These are phyloP conservation scores for Tauraco erythrolophus DNA, from an alignment of 2,113 vertebrate genomes.

Conservation along the genomic window DNA sequence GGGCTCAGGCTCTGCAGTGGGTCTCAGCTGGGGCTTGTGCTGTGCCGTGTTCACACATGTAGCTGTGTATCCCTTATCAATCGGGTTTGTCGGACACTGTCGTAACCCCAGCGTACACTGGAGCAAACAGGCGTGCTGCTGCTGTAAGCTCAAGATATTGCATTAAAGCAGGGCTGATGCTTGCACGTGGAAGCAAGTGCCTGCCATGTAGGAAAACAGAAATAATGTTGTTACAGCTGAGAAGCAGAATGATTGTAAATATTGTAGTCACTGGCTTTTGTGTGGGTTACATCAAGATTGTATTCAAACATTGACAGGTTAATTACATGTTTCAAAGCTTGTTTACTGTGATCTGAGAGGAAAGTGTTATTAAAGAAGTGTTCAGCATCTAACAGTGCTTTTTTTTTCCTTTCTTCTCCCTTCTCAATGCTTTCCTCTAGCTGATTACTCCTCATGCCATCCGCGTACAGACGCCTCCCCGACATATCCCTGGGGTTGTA, in stretches of 20 bases:
- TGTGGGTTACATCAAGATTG: constrained; percentile 58
- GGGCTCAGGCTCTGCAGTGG: not conserved
- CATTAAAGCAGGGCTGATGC: constrained; percentile 27
- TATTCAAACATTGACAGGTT: constrained; percentile 75
- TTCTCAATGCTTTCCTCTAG: constrained; percentile 76
- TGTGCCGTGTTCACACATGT: not conserved
- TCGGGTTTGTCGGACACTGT: not conserved
- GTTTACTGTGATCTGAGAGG: constrained; percentile 71
- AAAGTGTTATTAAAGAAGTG: constrained; percentile 57
- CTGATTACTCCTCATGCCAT: constrained; percentile 98
- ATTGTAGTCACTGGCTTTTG: constrained; percentile 70
- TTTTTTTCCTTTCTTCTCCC: not conserved
- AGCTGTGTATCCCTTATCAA: not conserved
- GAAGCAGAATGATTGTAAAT: constrained; percentile 63
- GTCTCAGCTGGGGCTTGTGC: not conserved
- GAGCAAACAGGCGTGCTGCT: constrained; percentile 45
- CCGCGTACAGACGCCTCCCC: constrained; percentile 95
- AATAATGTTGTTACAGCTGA: constrained; percentile 58
- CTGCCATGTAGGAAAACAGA: constrained; percentile 61
- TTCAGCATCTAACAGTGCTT: constrained; percentile 55
- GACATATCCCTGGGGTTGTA: constrained; percentile 98
- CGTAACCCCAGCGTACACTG: not conserved
- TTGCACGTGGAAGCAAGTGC: constrained; percentile 28
- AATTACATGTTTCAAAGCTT: constrained; percentile 78
- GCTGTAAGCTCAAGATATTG: constrained; percentile 17